Evolutionary conservation across 2,113 vertebrate genomes (phyloP), one percentile per base, ranked within the genome.

Genomic region (Labeo catla): DNA sequence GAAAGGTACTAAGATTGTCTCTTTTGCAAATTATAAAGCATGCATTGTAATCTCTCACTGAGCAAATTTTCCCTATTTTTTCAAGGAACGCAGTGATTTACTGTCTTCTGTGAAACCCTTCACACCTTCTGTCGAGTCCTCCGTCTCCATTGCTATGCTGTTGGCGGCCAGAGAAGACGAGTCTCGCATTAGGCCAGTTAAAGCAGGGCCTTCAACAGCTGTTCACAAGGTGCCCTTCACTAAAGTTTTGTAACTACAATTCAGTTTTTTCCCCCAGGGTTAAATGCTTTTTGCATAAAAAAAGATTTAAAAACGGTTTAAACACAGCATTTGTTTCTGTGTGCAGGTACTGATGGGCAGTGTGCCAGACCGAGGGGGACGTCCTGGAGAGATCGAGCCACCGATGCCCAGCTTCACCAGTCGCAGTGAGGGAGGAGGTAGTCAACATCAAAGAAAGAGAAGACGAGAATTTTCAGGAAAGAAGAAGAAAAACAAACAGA

Each of bases 361-460:
- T 0, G 95, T 98, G 13, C 96, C 97, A 0, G 96, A 98, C 91
- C 94, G 96, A 84, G 97, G 97, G 28, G 97, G 97, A 3, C 93
- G 96, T 7, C 97, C 97, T 0, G 92, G 93, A 45, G 97, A 98
- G 90, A 94, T 98, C 0, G 97, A 97, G 86, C 90, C 95, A 0
- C 97, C 97, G 0, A 97, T 97, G 96, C 96, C 97, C 8, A 7
- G 0, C 0, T 98, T 96, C 95, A 91, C 89, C 81, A 91, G 88
- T 34, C 90, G 95, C 59, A 93, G 93, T 85, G 90, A 95, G 1
- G 93, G 94, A 21, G 73, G 34, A 28, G 76, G 52, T 6, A 59
- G 59, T 91, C 93, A 88, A 81, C 89, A 54, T 88, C 61, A 57
- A 16, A 77, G 84, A 77, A 84, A 86, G 43, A 88, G 74, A 39